phyloP scores from a whole-genome alignment of 1,140 invertebrate species.

The Trachymyrmex cornetzi region DNA sequence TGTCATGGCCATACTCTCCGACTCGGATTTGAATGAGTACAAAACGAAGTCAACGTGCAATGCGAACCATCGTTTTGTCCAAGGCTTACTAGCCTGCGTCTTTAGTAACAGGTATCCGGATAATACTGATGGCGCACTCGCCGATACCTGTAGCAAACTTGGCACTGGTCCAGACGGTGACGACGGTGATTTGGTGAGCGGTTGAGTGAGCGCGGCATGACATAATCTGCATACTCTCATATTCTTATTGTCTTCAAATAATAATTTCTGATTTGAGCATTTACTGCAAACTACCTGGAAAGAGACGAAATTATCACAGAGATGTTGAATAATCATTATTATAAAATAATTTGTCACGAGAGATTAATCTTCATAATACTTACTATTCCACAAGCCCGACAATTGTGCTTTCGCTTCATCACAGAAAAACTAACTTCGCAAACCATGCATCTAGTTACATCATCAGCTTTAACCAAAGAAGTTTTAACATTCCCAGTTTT shows the following conservation, averaged over 20 bases:
- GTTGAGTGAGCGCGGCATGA: slow-evolving; percentile 83
- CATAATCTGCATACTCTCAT: slow-evolving; percentile 85
- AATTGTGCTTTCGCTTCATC: slow-evolving; percentile 92
- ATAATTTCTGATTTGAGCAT: slow-evolving; percentile 90
- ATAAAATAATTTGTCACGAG: slow-evolving; percentile 25
- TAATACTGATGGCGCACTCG: slow-evolving; percentile 87
- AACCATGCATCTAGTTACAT: slow-evolving; percentile 92
- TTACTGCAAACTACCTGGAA: slow-evolving; percentile 90
- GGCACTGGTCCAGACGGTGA: slow-evolving; percentile 81
- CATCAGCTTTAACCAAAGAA: slow-evolving; percentile 90
- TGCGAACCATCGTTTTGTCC: slow-evolving; percentile 89
- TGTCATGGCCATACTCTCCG: slow-evolving; percentile 88
- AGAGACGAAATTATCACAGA: slow-evolving; percentile 30
- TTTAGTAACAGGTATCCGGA: slow-evolving; percentile 88
- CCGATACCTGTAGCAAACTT: slow-evolving; percentile 87
- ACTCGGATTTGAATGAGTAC: slow-evolving; percentile 89
- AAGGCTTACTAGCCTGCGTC: slow-evolving; percentile 88
- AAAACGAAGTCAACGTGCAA: slow-evolving; percentile 89
- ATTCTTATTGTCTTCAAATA: slow-evolving; percentile 89
- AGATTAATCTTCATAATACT: slow-evolving; percentile 65
- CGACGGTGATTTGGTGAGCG: slow-evolving; percentile 82
- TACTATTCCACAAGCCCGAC: slow-evolving; percentile 92
- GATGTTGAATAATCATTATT: slow-evolving; percentile 1
- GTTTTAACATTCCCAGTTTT: slow-evolving; percentile 85
- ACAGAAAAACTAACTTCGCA: slow-evolving; percentile 91